Evolutionary conservation across 2,113 vertebrate species (phyloP).

Genomic region (Ptyas mucosa): DNA sequence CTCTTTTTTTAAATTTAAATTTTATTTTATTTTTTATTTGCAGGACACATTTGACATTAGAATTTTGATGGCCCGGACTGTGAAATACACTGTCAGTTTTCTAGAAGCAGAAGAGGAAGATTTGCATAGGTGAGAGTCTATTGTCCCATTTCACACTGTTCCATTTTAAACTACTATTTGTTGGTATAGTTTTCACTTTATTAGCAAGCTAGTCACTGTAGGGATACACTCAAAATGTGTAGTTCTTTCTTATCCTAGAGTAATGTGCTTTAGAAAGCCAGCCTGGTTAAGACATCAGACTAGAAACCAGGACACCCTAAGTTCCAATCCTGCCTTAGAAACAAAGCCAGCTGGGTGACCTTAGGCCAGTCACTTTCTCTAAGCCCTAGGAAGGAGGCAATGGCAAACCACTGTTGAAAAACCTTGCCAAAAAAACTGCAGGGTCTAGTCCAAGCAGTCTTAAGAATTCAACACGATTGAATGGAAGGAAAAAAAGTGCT

Average conservation of each 20-base stretch:
- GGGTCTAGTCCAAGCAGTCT: no score
- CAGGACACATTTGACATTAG: constrained; percentile 79
- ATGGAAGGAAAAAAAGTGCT: background rate
- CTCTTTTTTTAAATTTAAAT: no score
- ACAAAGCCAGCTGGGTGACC: no score
- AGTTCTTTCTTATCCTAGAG: background rate
- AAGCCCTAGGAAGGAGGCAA: no score
- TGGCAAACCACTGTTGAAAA: no score
- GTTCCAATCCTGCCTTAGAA: no score
- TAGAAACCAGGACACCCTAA: no score
- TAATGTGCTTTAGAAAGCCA: background rate
- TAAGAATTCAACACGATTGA: background rate
- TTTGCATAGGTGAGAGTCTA: constrained; percentile 64
- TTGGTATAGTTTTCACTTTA: background rate
- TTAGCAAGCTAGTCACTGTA: background rate
- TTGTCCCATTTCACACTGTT: background rate
- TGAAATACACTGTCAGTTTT: constrained; percentile 78
- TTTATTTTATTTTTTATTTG: no score
- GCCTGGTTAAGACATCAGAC: no score
- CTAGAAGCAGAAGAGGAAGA: constrained; percentile 72
- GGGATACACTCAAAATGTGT: background rate
- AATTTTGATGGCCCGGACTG: constrained; percentile 76
- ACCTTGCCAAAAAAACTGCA: no score
- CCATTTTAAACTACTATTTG: background rate
- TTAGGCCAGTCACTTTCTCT: no score